Conservation (phyloP, 2,888 invertebrate genomes). For the Byasa hedistus region DNA sequence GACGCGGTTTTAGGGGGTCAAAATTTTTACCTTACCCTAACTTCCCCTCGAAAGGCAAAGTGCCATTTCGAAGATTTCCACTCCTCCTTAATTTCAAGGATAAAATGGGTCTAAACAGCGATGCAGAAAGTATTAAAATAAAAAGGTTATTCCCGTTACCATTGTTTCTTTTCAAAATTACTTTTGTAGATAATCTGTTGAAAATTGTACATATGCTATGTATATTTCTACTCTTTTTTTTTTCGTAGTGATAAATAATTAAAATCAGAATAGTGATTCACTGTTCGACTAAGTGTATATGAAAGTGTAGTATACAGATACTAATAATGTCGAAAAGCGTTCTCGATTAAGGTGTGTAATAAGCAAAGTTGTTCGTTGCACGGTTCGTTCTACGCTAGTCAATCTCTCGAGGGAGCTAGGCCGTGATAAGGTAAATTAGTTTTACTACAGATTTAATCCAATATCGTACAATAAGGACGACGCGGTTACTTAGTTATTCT, state of each 20-base stretch:
- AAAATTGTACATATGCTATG: not conserved
- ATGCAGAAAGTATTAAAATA: no score
- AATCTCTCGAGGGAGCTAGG: conserved; percentile 3
- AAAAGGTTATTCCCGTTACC: no score
- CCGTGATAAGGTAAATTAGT: conserved; percentile 24
- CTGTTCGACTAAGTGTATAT: not conserved
- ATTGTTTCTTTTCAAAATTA: no score
- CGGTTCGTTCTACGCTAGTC: conserved; percentile 5
- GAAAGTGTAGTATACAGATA: conserved; percentile 3
- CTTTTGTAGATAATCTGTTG: no score
- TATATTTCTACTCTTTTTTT: not conserved
- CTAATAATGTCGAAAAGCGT: conserved; percentile 6
- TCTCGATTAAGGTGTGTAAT: conserved; percentile 12
- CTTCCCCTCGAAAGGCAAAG: no score
- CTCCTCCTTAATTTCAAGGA: no score
- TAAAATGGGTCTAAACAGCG: no score
- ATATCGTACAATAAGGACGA: conserved; percentile 7
- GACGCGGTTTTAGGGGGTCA: no score
- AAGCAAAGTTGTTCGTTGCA: conserved; percentile 9
- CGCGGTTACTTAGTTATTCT: not conserved
- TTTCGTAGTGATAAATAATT: not conserved
- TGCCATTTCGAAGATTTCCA: no score
- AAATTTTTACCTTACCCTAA: no score
- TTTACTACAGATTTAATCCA: conserved; percentile 14
- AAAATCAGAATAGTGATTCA: not conserved